A percentile compares a stretch with the other conserved stretches of the same genome.
Conservation (phyloP, 2,888 invertebrate genomes). For the Drosophila merina region DNA sequence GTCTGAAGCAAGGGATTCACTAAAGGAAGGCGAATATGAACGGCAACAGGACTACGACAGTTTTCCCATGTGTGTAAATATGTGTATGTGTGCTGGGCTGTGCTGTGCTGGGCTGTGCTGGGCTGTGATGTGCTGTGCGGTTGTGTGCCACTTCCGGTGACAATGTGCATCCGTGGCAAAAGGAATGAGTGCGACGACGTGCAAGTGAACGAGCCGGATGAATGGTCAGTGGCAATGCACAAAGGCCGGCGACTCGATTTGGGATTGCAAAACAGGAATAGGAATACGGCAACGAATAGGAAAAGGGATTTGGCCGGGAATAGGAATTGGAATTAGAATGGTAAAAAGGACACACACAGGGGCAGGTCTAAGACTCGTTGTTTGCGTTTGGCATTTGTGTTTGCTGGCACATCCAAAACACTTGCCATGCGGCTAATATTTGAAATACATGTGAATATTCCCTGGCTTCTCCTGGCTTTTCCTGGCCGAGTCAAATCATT, state of each 20-base stretch:
- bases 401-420: constrained; percentile 54
- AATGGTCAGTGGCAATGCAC: constrained; percentile 53
- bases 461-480: constrained; percentile 36
- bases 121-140: constrained; percentile 36
- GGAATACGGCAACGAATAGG: constrained; percentile 19
- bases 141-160: constrained; percentile 72
- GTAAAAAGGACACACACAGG: constrained; percentile 14
- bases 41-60: constrained; percentile 27
- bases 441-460: constrained; percentile 72
- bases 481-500: constrained; percentile 54
- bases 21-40: constrained; percentile 16
- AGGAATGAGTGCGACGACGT: constrained; percentile 60
- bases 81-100: constrained; percentile 20
- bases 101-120: constrained; percentile 20
- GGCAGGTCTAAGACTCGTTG: not conserved
- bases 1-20: not conserved
- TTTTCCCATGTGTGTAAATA: constrained; percentile 24
- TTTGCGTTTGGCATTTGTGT: constrained; percentile 29
- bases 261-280: constrained; percentile 43
- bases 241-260: constrained; percentile 48
- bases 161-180: constrained; percentile 72
- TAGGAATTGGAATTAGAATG: constrained; percentile 14
- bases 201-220: constrained; percentile 67
- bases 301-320: constrained; percentile 2
- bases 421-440: constrained; percentile 66